Base-by-base conservation (phyloP, 2,888 invertebrate genomes). In the Ochropleura leucogaster region DNA sequence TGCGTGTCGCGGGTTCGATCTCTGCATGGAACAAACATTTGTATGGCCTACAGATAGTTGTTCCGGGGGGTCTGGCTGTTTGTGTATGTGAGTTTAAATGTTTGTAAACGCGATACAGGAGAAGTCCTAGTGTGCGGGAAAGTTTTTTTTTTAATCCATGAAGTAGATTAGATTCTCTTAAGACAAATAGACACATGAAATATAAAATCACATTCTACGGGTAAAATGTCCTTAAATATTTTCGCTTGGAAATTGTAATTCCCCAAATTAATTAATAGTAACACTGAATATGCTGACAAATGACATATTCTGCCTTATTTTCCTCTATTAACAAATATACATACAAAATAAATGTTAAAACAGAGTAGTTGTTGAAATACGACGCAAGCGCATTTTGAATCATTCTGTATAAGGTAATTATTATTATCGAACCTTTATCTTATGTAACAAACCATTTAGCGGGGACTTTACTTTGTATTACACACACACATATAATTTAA, bases 391-490 rank as follows among this genome's bases (percentile, higher is more conserved):
- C 64, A 3, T 7, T 68, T 78, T 62, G 71, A 62, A 55, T 63
- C 47, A 78, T 1, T 1, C 62, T 70, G 47, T 55, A 18, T 62
- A 78, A 40, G 71, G 55, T 20, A 40, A 53, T 44, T n/a, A 62
- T 44, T 70, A 30, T 16, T 8, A 18, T 14, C 7, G 44, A 53
- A 9, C 47, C n/a, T 51, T 20, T 40, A 42, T 30, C 42, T 46
- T 51, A 46, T 20, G 8, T 44, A 49, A 44, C 42, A 9, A 20
- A 6, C 18, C 16, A 70, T 71, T 55, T 14, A 46, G 12, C 12
- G 40, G 76, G 76, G 76, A 76, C 76, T 79, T 76, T 71, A 76
- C 76, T 40, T 49, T 60, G 62, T n/a, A 7, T 40, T 7, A 55
- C 60, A 75, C 53, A 71, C 49, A 76, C 71, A 14, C 12, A 30